Evolutionary conservation across 1,140 invertebrate species (phyloP), one percentile per base, ranked within the genome.

Genomic region (Sarcophaga peregrina): DNA sequence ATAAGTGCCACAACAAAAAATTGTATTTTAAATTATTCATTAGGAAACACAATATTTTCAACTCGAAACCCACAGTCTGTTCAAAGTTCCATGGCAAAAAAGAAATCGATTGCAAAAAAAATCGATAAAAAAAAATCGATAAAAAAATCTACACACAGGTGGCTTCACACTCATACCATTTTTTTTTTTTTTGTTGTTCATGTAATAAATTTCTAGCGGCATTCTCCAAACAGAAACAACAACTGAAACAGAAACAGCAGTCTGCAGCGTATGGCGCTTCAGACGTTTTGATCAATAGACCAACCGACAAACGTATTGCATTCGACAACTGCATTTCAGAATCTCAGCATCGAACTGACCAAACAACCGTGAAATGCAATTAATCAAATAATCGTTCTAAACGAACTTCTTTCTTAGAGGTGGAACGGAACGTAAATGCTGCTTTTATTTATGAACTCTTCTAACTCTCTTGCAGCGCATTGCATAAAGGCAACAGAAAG

Each of bases 151-250:
- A 17, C 74, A 76, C 74, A 76, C 74, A 76, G 74, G 74, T 76
- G 74, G 45, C 46, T 76, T 76, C 46, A 76, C 74, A 76, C 74
- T 76, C 74, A 76, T 47, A 62, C 5, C 20, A 25, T 48, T 48
- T 76, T 76, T 46, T 17, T 76, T 0, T 73, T 73, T 73, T 25
- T 6, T 37, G 20, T 20, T 72, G 7, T n/a, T 72, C n/a, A n/a
- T 37, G 47, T 47, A 76, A 76, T 76, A 76, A 76, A 76, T 76
- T 76, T 76, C 74, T 76, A 47, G 74, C 74, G 74, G 74, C 74
- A 76, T 76, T 76, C 74, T 76, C 74, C 46, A 76, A 76, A 76
- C 74, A 76, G 47, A 46, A 76, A 37, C 25, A 37, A 37, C 25
- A 37, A 37, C 25, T n/a, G n/a, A n/a, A 37, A 37, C 25, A 37